Evolutionary conservation across 2,113 vertebrate species (phyloP), one percentile per base, ranked within the genome.

Genomic region (Nothobranchius furzeri): DNA sequence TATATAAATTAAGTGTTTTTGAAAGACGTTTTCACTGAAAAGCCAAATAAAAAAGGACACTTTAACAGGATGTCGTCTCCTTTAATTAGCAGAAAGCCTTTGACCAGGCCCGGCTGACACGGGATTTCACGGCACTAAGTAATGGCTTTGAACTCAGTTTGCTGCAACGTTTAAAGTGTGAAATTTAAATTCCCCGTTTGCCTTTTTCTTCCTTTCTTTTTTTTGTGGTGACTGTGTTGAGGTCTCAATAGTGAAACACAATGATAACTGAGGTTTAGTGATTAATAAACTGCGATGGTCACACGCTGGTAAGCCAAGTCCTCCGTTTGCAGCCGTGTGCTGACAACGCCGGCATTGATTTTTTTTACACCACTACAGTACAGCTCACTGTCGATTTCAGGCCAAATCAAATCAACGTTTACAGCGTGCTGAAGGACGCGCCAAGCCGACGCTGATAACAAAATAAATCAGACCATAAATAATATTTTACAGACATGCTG

Each of bases 31-130:
- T 63, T 63, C 10, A 42, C 20, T 63, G 30, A 64, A 51, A 3
- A 15, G 3, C 53, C 45, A 24, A 20, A 13, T 7, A 54, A 45
- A 48, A 67, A 69, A 42, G 48, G 52, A n/a, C 43, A 7, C 37
- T 60, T 60, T 55, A 40, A 64, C 62, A 47, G 12, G 8, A 43
- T 66, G 60, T 59, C 72, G 73, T 69, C 9, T 17, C 56, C 43
- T 81, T 85, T 79, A 79, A 86, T 83, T 74, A 69, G 66, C 73
- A 72, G 55, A n/a, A 78, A 56, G 48, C 72, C 60, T 83, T 61
- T 77, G 76, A 75, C 71, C 67, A 70, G 64, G 68, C 64, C 64
- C 12, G 14, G 64, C 55, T 84, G 67, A 84, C 80, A 73, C 2
- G 60, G 17, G 42, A 76, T 76, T 78, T 80, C 73, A 76, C 1